These are phyloP conservation scores for Drosophila rufa DNA, from an alignment of 1,140 invertebrate genomes.

Conservation along the genomic window DNA sequence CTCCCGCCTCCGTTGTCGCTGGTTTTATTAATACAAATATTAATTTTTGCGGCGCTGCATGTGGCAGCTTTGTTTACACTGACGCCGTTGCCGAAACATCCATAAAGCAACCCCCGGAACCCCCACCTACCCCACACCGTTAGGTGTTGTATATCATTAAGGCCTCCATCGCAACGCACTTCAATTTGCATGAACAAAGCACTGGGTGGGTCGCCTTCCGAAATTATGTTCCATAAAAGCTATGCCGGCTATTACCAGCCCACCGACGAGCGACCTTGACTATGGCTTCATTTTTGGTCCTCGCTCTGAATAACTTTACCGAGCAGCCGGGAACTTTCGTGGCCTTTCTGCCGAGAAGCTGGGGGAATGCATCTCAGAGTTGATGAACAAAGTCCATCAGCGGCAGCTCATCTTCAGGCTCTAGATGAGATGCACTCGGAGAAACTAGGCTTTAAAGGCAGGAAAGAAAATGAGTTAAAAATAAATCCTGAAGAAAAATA, in stretches of 20 bases:
- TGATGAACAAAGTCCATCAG: conserved; percentile 71
- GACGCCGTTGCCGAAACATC: conserved; percentile 58
- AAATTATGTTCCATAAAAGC: conserved; percentile 23
- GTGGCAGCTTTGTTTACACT: conserved; percentile 78
- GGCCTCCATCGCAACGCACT: conserved; percentile 58
- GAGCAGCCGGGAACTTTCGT: conserved; percentile 14
- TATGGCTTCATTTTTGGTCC: conserved; percentile 72
- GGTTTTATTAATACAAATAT: conserved; percentile 83
- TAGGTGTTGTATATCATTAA: conserved; percentile 70
- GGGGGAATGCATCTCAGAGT: conserved; percentile 56
- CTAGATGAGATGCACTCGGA: neutral
- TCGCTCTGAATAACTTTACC: conserved; percentile 65
- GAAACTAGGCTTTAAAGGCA: neutral
- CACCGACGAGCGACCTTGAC: conserved; percentile 27
- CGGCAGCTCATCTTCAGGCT: neutral
- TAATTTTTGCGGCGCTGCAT: conserved; percentile 81
- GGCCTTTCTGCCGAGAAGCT: conserved; percentile 9
- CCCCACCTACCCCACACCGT: neutral
- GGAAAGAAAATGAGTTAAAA: no score
- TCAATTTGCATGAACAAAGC: conserved; percentile 79
- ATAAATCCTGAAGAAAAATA: neutral
- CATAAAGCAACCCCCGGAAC: conserved; percentile 24
- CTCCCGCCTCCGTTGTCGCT: conserved; percentile 2
- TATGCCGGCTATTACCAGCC: neutral
- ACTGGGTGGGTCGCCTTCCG: conserved; percentile 41